phyloP scores from a whole-genome alignment of 92 coral and sea anemone species.

The Blastomussa wellsi region DNA sequence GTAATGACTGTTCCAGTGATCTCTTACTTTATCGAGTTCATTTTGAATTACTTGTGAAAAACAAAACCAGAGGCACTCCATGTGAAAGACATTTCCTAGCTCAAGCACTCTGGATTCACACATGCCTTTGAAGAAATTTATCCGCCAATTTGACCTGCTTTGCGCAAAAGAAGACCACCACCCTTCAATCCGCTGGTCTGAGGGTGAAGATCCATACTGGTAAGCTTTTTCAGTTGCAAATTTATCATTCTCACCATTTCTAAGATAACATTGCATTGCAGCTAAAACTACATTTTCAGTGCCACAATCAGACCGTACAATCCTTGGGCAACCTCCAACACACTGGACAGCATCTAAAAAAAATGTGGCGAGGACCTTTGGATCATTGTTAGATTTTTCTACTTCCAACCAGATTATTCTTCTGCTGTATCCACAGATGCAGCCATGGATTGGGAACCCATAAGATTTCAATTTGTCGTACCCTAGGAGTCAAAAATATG shows the following conservation, averaged over 20 bases:
- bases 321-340: constrained; percentile 49
- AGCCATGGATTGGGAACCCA: constrained; percentile 60
- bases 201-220: constrained; percentile 65
- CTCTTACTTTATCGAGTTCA: constrained; percentile 69
- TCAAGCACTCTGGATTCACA: constrained; percentile 40
- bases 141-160: constrained; percentile 67
- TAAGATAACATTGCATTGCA: constrained; percentile 56
- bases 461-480: constrained; percentile 54
- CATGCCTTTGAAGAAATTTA: constrained; percentile 54
- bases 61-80: constrained; percentile 46
- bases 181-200: constrained; percentile 57
- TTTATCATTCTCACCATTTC: constrained; percentile 37
- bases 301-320: constrained; percentile 61
- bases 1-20: constrained; percentile 73
- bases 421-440: constrained; percentile 47
- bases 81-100: constrained; percentile 52
- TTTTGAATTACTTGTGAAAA: constrained; percentile 56
- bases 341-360: constrained; percentile 51
- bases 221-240: constrained; percentile 63
- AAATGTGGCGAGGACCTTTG: constrained; percentile 36
- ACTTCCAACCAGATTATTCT: constrained; percentile 56
- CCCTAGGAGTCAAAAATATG: constrained; percentile 37
- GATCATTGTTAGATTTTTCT: constrained; percentile 53
- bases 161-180: constrained; percentile 62
- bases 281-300: constrained; percentile 61